phyloP scores from a whole-genome alignment of 2,113 vertebrate species.

The Paramormyrops kingsleyae region DNA sequence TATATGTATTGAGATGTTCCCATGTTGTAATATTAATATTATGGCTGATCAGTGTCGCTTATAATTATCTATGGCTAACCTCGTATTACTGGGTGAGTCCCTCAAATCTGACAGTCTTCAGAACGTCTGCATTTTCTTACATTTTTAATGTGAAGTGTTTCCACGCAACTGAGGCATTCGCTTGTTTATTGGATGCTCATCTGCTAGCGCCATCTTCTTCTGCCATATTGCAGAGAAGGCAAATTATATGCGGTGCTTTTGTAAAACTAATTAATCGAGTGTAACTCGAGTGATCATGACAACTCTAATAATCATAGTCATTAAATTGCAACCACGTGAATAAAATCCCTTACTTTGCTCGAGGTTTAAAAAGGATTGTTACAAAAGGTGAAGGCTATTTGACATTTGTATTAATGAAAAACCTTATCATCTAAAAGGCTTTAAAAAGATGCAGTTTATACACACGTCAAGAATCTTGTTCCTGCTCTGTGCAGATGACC shows the following conservation, averaged over 20 bases:
- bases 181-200: not conserved
- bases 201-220: not conserved
- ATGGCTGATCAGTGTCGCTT: not conserved
- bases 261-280: not conserved
- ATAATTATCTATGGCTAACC: not conserved
- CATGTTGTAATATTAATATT: not conserved
- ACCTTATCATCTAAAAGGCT: not conserved
- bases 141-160: not conserved
- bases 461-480: not conserved
- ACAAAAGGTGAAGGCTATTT: not conserved
- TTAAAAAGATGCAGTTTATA: not conserved
- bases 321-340: not conserved
- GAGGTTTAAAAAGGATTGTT: not conserved
- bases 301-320: not conserved
- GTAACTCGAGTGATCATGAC: not conserved
- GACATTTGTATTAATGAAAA: not conserved
- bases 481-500: not conserved
- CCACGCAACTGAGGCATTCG: not conserved
- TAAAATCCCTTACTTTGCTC: not conserved
- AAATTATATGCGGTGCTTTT: not conserved
- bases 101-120: not conserved
- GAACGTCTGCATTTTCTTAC: not conserved
- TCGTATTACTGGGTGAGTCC: not conserved
- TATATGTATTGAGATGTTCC: not conserved
- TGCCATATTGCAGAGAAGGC: not conserved